phyloP scores from a whole-genome alignment of 2,888 invertebrate species.

The Euplagia quadripunctaria region DNA sequence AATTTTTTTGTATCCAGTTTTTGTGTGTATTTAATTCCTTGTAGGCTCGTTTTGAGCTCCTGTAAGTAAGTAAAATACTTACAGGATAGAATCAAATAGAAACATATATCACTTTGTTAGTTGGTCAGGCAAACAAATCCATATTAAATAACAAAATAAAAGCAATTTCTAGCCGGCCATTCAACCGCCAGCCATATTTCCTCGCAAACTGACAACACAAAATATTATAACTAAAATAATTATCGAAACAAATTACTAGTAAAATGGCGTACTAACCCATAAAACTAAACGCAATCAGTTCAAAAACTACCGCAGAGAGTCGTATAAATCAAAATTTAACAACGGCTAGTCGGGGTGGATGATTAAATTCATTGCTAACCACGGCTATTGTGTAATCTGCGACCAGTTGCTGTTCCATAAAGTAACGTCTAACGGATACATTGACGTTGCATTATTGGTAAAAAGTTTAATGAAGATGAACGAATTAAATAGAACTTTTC shows the following conservation, averaged over 20 bases:
- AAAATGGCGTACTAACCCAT: slow-evolving; percentile 62
- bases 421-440: not conserved
- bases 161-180: slow-evolving; percentile 9
- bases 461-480: not conserved
- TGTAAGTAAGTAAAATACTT: no score
- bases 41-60: no score
- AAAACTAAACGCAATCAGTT: slow-evolving; percentile 76
- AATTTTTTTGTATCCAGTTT: no score
- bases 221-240: slow-evolving; percentile 50
- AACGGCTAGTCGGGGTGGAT: slow-evolving; percentile 65
- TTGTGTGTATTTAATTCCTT: no score
- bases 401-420: slow-evolving; percentile 30
- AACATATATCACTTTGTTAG: not conserved
- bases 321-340: slow-evolving; percentile 77
- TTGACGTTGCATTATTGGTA: not conserved
- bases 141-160: slow-evolving; percentile 3
- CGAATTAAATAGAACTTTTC: not conserved
- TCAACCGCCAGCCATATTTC: slow-evolving; percentile 13
- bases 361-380: slow-evolving; percentile 73
- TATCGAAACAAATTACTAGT: slow-evolving; percentile 63
- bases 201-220: slow-evolving; percentile 32
- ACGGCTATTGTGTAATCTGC: slow-evolving; percentile 37
- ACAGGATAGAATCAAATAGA: no score
- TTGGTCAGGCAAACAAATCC: not conserved
- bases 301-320: slow-evolving; percentile 75